A percentile compares a stretch with the other conserved stretches of the same genome.
These are phyloP conservation scores for Anthopleura xanthogrammica DNA, from an alignment of 92 coral and sea anemone genomes.

Conservation along the genomic window DNA sequence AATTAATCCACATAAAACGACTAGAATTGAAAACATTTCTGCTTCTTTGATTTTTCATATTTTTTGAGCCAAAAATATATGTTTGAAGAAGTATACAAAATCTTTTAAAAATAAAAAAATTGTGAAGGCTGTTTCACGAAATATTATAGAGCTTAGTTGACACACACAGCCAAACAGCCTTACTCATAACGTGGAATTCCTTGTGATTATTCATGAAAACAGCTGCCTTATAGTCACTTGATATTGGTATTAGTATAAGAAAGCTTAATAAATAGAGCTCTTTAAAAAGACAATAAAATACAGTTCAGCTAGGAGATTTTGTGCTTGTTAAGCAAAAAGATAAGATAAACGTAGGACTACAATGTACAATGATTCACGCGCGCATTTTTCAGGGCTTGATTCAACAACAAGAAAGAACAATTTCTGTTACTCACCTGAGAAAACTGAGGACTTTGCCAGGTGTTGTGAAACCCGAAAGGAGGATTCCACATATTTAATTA, in stretches of 20 bases:
- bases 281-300: background rate
- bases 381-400: background rate
- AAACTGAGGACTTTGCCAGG: slow-evolving; percentile 21
- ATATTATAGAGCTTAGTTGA: too few species aligned
- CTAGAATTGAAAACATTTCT: background rate
- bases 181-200: background rate
- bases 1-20: background rate
- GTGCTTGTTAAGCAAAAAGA: background rate
- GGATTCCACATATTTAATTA: slow-evolving; percentile 12
- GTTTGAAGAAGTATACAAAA: too few species aligned
- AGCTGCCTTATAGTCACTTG: background rate
- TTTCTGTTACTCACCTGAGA: slow-evolving; percentile 14
- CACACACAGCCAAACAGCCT: too few species aligned
- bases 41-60: too few species aligned
- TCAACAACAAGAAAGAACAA: background rate
- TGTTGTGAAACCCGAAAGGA: background rate
- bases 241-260: background rate
- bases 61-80: too few species aligned
- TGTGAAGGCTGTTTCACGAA: too few species aligned
- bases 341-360: background rate
- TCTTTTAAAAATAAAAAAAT: background rate
- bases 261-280: background rate
- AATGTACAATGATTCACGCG: background rate
- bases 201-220: background rate
- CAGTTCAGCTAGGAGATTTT: background rate